phyloP scores from a whole-genome alignment of 2,888 invertebrate species.

The Sphaeridia pumilis region DNA sequence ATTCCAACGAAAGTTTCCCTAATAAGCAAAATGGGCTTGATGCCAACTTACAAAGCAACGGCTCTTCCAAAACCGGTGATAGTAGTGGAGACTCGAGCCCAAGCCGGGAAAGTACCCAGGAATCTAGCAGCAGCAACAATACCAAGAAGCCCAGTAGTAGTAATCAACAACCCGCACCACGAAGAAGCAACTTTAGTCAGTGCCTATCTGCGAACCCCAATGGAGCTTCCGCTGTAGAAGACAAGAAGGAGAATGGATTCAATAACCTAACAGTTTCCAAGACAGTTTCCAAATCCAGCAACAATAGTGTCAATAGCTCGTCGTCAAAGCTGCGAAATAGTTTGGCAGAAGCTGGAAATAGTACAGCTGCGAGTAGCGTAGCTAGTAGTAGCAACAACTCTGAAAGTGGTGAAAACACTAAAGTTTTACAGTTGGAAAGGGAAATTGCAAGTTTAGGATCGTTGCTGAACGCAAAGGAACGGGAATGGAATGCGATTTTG shows the following conservation, averaged over 20 bases:
- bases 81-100: not conserved
- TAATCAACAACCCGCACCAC: no score
- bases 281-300: not conserved
- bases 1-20: slow-evolving; percentile 1
- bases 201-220: not conserved
- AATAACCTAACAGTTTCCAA: not conserved
- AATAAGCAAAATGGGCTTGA: slow-evolving; percentile 6
- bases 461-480: slow-evolving; percentile 65
- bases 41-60: not conserved
- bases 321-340: not conserved
- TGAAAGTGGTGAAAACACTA: not conserved
- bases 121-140: no score
- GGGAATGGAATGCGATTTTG: slow-evolving; percentile 73
- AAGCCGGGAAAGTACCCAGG: not conserved
- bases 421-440: slow-evolving; percentile 23
- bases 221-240: not conserved
- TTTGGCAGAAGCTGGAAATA: not conserved
- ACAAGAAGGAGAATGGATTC: not conserved
- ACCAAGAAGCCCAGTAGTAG: no score
- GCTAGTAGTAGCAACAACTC: slow-evolving; percentile 1
- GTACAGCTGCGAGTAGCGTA: not conserved
- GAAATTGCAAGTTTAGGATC: slow-evolving; percentile 55
- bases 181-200: no score
- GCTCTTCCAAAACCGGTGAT: not conserved
- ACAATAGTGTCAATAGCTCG: not conserved